These are phyloP conservation scores for Electrona antarctica DNA, from an alignment of 2,113 vertebrate genomes.

Conservation along the genomic window DNA sequence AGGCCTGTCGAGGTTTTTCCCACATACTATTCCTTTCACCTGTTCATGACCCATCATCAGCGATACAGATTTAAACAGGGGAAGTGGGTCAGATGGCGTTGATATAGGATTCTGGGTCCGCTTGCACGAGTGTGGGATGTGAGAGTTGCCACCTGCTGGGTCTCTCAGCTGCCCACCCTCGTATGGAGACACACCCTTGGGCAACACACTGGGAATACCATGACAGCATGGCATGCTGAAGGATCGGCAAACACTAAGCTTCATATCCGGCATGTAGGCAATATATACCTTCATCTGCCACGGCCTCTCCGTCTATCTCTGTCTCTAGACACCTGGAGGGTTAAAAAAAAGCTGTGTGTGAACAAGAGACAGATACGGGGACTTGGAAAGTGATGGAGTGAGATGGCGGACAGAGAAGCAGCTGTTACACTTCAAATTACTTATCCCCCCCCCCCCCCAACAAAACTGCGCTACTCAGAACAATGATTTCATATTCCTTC, in stretches of 20 bases:
- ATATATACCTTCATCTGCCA: conserved; percentile 13
- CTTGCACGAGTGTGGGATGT: conserved; percentile 11
- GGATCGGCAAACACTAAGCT: conserved; percentile 40
- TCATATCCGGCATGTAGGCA: conserved; percentile 32
- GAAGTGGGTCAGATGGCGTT: conserved; percentile 48
- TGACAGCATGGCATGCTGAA: conserved; percentile 3
- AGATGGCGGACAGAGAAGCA: conserved; percentile 30
- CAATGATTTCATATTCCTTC: conserved; percentile 45
- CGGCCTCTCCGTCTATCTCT: conserved; percentile 14
- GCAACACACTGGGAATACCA: conserved; percentile 14
- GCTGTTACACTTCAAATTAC: conserved; percentile 59
- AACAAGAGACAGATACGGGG: background rate
- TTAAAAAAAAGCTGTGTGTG: background rate
- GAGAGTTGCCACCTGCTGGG: conserved; percentile 71
- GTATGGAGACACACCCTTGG: conserved; percentile 52
- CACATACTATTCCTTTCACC: conserved; percentile 53
- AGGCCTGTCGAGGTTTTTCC: conserved; percentile 37
- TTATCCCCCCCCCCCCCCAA: conserved; percentile 1
- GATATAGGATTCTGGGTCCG: conserved; percentile 51
- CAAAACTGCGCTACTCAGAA: conserved; percentile 43
- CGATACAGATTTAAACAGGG: conserved; percentile 43
- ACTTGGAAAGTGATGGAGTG: background rate
- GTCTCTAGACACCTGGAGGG: background rate
- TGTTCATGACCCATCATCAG: conserved; percentile 67
- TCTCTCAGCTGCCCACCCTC: conserved; percentile 63